Conservation (phyloP, 2,797 vertebrate species). For the Muscicapa comitata region DNA sequence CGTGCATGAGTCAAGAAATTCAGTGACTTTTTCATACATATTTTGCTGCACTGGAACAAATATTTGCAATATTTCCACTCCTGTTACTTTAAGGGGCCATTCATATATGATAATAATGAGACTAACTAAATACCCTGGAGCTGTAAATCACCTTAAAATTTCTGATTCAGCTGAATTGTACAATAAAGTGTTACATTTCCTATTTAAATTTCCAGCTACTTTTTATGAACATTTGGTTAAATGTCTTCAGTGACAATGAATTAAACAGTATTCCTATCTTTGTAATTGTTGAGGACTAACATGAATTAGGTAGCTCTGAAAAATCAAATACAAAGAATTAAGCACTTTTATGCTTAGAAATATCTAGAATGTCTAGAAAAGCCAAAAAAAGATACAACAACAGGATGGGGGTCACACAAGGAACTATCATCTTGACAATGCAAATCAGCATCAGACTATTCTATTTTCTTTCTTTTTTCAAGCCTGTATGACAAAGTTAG, state of each 20-base stretch:
- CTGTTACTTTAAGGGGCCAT: background rate
- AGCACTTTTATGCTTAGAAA: background rate
- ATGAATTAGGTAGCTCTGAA: background rate
- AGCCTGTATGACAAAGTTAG: background rate
- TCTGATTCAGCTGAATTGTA: background rate
- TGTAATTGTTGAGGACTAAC: background rate
- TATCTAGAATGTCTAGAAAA: too few relatives aligned
- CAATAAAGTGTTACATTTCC: background rate
- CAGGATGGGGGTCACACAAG: background rate
- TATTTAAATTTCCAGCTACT: background rate
- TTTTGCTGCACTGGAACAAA: background rate
- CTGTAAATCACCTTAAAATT: background rate
- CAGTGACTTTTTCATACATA: background rate
- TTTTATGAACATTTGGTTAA: constrained; percentile 4
- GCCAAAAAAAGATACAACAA: background rate
- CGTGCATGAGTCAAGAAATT: background rate
- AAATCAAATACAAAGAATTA: background rate
- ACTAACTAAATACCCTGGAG: background rate
- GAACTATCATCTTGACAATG: background rate
- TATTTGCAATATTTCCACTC: background rate
- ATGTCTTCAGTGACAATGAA: background rate
- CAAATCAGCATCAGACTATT: background rate
- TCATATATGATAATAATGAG: background rate
- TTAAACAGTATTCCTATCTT: background rate
- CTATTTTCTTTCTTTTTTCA: background rate